A percentile compares a stretch with the other conserved stretches of the same genome.
phyloP scores from a whole-genome alignment of 2,888 invertebrate species.

The Siphonodentalium dalli region DNA sequence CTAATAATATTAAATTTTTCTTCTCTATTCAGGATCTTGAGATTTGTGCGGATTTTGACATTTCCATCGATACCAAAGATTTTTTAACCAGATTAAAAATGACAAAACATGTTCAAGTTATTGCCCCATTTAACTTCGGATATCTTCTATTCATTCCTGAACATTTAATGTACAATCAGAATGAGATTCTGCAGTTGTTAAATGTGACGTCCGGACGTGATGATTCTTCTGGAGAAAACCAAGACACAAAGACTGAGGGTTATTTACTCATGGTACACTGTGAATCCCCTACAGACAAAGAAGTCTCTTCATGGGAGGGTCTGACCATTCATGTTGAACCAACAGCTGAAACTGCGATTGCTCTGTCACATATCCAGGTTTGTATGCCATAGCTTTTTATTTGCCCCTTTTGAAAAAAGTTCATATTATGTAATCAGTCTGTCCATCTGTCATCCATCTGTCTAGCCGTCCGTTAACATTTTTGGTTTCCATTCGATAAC shows the following conservation, averaged over 20 bases:
- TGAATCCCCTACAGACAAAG: constrained; percentile 40
- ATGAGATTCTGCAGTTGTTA: constrained; percentile 64
- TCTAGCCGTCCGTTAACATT: no score
- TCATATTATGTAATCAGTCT: no score
- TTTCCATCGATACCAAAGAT: constrained; percentile 61
- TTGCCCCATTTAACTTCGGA: constrained; percentile 60
- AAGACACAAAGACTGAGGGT: constrained; percentile 41
- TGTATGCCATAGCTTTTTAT: not conserved
- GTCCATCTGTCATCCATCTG: no score
- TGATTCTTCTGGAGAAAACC: constrained; percentile 36
- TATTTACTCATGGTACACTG: constrained; percentile 63
- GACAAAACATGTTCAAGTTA: constrained; percentile 64
- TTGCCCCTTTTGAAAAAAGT: no score
- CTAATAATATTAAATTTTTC: no score
- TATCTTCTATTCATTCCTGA: constrained; percentile 67
- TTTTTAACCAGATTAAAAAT: constrained; percentile 67
- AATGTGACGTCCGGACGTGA: constrained; percentile 67
- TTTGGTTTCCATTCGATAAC: not conserved
- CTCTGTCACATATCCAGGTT: constrained; percentile 66
- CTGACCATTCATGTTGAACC: constrained; percentile 62
- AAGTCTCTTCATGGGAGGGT: constrained; percentile 60
- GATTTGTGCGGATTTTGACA: constrained; percentile 67
- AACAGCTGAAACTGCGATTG: constrained; percentile 67
- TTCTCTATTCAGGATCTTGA: constrained; percentile 69
- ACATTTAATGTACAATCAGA: constrained; percentile 54